A percentile compares a stretch with the other conserved stretches of the same genome.
Conservation (phyloP, 2,797 vertebrate species). For the Clamator glandarius region DNA sequence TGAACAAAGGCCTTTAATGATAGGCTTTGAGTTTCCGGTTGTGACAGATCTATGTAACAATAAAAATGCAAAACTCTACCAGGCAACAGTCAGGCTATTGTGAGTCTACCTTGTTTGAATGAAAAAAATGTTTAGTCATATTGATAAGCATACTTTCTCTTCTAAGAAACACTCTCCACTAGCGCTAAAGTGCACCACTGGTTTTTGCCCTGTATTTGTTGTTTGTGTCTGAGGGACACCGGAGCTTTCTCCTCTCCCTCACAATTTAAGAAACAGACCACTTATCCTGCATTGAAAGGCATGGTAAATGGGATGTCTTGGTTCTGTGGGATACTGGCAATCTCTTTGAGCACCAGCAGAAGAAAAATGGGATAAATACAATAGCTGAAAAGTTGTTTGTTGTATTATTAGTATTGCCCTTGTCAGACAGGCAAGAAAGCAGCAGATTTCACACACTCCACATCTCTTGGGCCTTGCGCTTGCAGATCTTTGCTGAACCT, state of each 20-base stretch:
- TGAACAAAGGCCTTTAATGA: neutral
- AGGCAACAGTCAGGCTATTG: neutral
- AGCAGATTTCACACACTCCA: neutral
- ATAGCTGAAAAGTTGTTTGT: neutral
- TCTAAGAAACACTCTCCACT: neutral
- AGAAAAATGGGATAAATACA: neutral
- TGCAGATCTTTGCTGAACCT: neutral
- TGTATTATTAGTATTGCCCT: neutral
- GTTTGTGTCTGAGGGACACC: neutral
- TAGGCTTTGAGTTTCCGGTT: neutral
- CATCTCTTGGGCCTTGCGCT: neutral
- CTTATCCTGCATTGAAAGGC: neutral
- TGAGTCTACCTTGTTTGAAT: neutral
- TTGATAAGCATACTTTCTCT: neutral
- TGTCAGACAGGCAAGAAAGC: neutral
- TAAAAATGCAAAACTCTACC: neutral
- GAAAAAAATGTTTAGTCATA: neutral
- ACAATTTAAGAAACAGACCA: rapidly evolving
- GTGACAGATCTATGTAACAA: neutral
- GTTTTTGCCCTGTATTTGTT: neutral
- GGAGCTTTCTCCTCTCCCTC: neutral
- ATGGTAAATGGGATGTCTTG: neutral
- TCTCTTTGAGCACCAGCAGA: neutral
- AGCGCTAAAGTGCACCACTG: neutral
- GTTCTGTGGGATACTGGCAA: neutral